Conservation (phyloP, 2,888 invertebrate genomes). For the Cerastoderma edule region DNA sequence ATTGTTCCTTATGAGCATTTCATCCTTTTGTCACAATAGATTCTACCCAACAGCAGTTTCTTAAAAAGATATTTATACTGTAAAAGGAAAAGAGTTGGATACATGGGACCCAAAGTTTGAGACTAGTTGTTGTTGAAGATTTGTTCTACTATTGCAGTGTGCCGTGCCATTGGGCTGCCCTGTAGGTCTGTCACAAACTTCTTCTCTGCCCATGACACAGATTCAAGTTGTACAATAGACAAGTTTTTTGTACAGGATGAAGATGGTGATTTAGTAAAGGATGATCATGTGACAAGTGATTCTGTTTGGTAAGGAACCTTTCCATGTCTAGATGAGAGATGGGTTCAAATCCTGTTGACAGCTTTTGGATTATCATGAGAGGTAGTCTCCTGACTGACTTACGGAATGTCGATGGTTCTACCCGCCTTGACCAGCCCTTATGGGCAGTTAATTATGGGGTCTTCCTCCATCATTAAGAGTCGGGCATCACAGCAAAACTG, state of each 20-base stretch:
- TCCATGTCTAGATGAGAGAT: background rate
- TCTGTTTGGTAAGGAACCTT: constrained; percentile 73
- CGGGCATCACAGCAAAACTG: too few species aligned
- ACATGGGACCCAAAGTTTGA: background rate
- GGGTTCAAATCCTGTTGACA: background rate
- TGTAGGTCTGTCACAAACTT: constrained; percentile 70
- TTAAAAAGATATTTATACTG: too few species aligned
- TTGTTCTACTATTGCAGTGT: constrained; percentile 44
- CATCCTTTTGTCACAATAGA: background rate
- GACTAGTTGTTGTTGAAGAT: background rate
- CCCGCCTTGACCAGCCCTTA: background rate
- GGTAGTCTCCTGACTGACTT: background rate
- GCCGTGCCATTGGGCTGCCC: constrained; percentile 70
- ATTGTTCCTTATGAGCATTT: background rate
- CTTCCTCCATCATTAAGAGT: background rate
- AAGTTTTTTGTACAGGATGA: constrained; percentile 48
- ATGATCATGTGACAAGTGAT: constrained; percentile 63
- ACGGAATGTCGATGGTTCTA: background rate
- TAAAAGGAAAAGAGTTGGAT: too few species aligned
- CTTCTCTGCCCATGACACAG: constrained; percentile 70
- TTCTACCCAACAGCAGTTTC: background rate
- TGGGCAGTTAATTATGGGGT: background rate
- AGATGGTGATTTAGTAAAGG: constrained; percentile 36
- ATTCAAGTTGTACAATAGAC: constrained; percentile 69
- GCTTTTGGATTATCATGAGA: background rate